Percentiles rank a stretch among this genome's conserved stretches.
Evolutionary conservation across 37 sponge, comb jelly and placozoan species (phyloP).

Genomic region (Eunapius fragilis): DNA sequence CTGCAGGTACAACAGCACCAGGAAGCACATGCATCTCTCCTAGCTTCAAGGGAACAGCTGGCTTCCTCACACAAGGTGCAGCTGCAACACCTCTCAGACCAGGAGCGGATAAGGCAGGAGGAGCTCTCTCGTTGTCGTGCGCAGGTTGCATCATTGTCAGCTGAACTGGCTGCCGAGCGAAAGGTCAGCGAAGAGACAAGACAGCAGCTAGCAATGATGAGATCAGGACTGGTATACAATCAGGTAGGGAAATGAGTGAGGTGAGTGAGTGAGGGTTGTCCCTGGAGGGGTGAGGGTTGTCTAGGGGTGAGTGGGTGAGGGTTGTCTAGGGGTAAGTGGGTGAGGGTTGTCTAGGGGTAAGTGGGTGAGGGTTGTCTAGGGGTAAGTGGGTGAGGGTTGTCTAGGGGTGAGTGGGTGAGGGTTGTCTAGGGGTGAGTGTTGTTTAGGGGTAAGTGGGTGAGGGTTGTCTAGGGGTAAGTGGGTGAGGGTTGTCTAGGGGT

Average conservation of each 20-base stretch:
- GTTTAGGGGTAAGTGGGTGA: too few species aligned
- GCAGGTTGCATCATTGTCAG: conserved; percentile 67
- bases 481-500: too few species aligned
- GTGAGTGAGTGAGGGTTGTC: neutral
- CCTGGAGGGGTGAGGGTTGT: neutral
- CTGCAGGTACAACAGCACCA: conserved; percentile 30
- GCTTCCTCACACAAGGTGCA: conserved; percentile 46
- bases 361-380: too few species aligned
- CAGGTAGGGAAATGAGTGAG: neutral
- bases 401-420: too few species aligned
- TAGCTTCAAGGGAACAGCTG: conserved; percentile 51
- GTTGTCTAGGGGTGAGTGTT: too few species aligned
- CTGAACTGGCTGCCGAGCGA: conserved; percentile 77
- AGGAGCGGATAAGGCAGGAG: conserved; percentile 45
- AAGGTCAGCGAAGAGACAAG: conserved; percentile 56
- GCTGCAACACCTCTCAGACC: conserved; percentile 39
- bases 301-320: too few species aligned
- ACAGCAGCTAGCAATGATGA: conserved; percentile 33
- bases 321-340: too few species aligned
- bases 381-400: too few species aligned
- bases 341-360: too few species aligned
- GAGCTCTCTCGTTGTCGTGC: conserved; percentile 64
- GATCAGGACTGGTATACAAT: neutral
- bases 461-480: too few species aligned
- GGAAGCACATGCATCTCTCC: conserved; percentile 41